Conservation (phyloP, 92 coral and sea anemone species). For the Siderastrea radians region DNA sequence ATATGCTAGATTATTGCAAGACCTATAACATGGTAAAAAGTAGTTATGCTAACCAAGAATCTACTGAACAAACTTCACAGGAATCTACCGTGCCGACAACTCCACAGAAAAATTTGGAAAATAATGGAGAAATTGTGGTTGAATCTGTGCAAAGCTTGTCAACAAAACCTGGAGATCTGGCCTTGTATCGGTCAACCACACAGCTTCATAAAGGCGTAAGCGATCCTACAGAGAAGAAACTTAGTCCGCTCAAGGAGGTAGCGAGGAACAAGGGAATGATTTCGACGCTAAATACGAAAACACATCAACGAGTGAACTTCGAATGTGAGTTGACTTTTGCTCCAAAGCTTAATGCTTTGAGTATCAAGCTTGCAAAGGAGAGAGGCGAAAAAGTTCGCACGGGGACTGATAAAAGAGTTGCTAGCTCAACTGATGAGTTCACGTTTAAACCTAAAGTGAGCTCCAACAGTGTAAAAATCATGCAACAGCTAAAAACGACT, state of each 20-base stretch:
- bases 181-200: slow-evolving; percentile 69
- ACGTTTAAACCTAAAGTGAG: slow-evolving; percentile 98
- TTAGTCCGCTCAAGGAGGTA: slow-evolving; percentile 68
- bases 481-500: slow-evolving; percentile 91
- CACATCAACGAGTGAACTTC: slow-evolving; percentile 72
- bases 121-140: slow-evolving; percentile 56
- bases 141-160: slow-evolving; percentile 72
- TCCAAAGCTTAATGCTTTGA: slow-evolving; percentile 90
- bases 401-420: slow-evolving; percentile 53
- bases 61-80: slow-evolving; percentile 76
- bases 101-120: slow-evolving; percentile 54
- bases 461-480: slow-evolving; percentile 91
- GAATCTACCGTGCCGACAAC: slow-evolving; percentile 20
- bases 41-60: slow-evolving; percentile 65
- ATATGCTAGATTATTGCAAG: slow-evolving; percentile 96
- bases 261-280: slow-evolving; percentile 73
- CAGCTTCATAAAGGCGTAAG: slow-evolving; percentile 37
- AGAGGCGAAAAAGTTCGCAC: slow-evolving; percentile 69
- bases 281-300: slow-evolving; percentile 69
- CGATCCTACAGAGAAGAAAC: slow-evolving; percentile 56
- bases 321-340: slow-evolving; percentile 96
- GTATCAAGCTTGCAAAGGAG: slow-evolving; percentile 94
- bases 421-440: slow-evolving; percentile 75
- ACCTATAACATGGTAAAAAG: slow-evolving; percentile 87
- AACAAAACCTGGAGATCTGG: slow-evolving; percentile 81